Conservation (phyloP, 2,113 vertebrate species). For the Laticauda colubrina region DNA sequence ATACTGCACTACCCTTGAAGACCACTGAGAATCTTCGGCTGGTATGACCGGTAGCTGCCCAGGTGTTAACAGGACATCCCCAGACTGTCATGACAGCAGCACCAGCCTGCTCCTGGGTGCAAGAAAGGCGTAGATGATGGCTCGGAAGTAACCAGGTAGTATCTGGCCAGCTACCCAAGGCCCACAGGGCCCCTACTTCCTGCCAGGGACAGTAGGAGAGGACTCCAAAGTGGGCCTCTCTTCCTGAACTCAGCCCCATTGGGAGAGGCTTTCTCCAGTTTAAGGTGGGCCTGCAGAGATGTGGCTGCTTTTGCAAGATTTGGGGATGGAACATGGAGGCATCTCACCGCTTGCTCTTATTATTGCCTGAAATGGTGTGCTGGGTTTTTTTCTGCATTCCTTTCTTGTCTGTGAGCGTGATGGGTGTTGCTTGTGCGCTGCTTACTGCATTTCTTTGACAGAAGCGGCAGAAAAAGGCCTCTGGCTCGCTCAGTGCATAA, state of each 20-base stretch:
- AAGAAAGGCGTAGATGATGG: background rate
- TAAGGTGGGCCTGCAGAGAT: background rate
- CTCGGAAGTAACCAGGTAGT: background rate
- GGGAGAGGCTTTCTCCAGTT: background rate
- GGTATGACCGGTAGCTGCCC: background rate
- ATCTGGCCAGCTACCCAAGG: background rate
- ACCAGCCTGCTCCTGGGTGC: background rate
- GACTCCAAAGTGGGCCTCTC: background rate
- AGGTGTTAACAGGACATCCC: background rate
- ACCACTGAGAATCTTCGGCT: background rate
- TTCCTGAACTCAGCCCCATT: background rate
- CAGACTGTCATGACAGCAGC: background rate
- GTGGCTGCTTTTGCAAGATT: background rate
- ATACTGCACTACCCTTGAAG: background rate
- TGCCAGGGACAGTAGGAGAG: background rate
- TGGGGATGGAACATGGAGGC: background rate
- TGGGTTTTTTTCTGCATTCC: background rate
- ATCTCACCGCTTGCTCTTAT: background rate
- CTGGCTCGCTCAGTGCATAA: background rate
- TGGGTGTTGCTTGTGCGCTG: background rate
- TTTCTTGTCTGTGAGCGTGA: background rate
- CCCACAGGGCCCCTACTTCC: background rate
- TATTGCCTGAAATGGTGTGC: background rate
- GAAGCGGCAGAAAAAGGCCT: background rate
- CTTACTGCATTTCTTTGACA: background rate